Conservation (phyloP, 2,888 invertebrate genomes). For the Drosophila prolongata region DNA sequence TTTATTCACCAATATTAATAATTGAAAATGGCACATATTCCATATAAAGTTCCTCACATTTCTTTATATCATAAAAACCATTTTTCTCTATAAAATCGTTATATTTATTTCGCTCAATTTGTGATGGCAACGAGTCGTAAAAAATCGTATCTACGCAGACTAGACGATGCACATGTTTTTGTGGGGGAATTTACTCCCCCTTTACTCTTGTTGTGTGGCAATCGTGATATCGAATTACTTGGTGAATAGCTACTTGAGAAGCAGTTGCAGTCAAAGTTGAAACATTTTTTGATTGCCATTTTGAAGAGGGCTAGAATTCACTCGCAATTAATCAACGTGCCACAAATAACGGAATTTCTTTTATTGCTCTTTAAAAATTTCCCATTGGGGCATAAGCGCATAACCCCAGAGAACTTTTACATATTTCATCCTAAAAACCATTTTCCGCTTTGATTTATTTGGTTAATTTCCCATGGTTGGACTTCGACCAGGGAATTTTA, state of each 20-base stretch:
- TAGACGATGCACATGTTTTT: constrained; percentile 41
- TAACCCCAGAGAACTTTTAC: constrained; percentile 23
- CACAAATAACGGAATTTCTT: constrained; percentile 5
- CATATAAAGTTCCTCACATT: not conserved
- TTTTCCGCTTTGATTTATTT: constrained; percentile 62
- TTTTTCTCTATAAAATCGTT: constrained; percentile 2
- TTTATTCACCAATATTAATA: too few relatives aligned
- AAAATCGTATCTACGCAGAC: constrained; percentile 56
- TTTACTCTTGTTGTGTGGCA: constrained; percentile 46
- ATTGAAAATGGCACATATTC: too few relatives aligned
- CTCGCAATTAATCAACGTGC: constrained; percentile 13
- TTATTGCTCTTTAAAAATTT: constrained; percentile 14
- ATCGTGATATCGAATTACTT: constrained; percentile 57
- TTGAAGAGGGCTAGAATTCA: constrained; percentile 17
- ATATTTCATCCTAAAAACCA: constrained; percentile 31
- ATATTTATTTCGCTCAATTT: constrained; percentile 53
- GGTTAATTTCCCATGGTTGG: constrained; percentile 45
- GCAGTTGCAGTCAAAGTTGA: constrained; percentile 23
- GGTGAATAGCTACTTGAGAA: constrained; percentile 4
- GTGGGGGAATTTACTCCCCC: not conserved
- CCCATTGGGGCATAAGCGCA: constrained; percentile 17
- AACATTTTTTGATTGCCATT: constrained; percentile 37
- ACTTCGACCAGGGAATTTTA: constrained; percentile 46
- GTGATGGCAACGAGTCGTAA: constrained; percentile 59
- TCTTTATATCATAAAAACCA: not conserved